Base-by-base conservation (phyloP, 2,888 invertebrate species). In the Lithophane ornitopus region DNA sequence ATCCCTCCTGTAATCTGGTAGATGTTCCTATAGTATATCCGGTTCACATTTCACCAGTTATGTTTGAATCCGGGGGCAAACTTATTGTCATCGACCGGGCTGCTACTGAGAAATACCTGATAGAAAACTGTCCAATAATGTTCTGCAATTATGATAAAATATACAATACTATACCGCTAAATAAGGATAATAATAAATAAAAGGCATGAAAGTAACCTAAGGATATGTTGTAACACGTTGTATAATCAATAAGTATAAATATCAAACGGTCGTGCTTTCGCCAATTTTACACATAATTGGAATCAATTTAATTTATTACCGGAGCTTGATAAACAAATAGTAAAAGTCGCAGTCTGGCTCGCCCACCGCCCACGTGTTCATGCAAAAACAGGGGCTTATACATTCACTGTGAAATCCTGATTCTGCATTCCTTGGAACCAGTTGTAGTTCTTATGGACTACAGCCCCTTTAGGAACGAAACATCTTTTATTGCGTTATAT, bases 281-380 rank as follows among this genome's bases (percentile, higher is more conserved):
- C 91, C 89, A 89, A 87, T 89, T 88, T 88, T 78, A 84, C 80
- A 80, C 69, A 84, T 85, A 90, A 89, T 88, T 87, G 89, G 81
- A 88, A 83, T 80, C 89, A 86, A 90, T 90, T 87, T 85, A 87
- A 89, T 90, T 89, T 86, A 90, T 90, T 87, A 81, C 80, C 58
- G 22, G 74, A 77, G 76, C 78, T 86, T 85, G 88, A 76, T 87
- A 88, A 87, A 90, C 82, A 90, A 90, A 90, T 88, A 90, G 88
- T 88, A 89, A 89, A 89, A 89, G 87, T 86, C 74, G 70, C 70
- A 62, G 76, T 84, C 89, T 85, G 85, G 88, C 89, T 83, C 86
- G 78, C 89, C 87, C 84, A 87, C 87, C 88, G 81, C 89, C 89
- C 87, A 90, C 90, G 82, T 78, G 71, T 62, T 68, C 70, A 76